Evolutionary conservation across 2,888 invertebrate genomes (phyloP).

Genomic region (Galerucella calmariensis): DNA sequence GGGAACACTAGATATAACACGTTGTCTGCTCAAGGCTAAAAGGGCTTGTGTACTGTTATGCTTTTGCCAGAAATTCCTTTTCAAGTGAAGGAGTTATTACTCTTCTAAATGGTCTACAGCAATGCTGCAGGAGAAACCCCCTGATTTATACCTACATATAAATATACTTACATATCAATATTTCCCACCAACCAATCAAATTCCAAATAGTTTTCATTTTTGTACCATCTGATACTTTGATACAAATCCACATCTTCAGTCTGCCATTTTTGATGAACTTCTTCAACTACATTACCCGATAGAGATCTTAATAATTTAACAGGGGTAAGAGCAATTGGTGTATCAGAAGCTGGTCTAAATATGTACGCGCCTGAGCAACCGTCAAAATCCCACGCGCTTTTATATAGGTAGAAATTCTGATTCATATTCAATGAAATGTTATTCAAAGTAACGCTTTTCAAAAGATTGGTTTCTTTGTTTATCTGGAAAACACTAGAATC

Average conservation of each 20-base stretch:
- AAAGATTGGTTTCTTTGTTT: slow-evolving; percentile 68
- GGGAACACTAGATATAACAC: no score
- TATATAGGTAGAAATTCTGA: slow-evolving; percentile 80
- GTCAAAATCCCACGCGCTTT: slow-evolving; percentile 67
- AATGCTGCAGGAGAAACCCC: no score
- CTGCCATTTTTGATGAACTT: slow-evolving; percentile 75
- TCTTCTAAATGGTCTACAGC: no score
- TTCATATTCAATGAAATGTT: slow-evolving; percentile 62
- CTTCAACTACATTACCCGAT: slow-evolving; percentile 58
- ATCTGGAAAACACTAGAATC: slow-evolving; percentile 64
- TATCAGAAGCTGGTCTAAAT: slow-evolving; percentile 62
- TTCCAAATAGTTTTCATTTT: slow-evolving; percentile 70
- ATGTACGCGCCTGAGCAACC: slow-evolving; percentile 94
- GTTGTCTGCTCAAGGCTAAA: no score
- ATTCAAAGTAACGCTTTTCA: slow-evolving; percentile 67
- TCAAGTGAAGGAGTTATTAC: no score
- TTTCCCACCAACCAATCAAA: slow-evolving; percentile 83
- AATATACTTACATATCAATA: slow-evolving; percentile 70
- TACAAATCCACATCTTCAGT: slow-evolving; percentile 79
- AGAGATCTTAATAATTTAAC: slow-evolving; percentile 16
- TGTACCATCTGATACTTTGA: slow-evolving; percentile 77
- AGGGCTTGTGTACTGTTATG: no score
- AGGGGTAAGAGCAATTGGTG: neutral
- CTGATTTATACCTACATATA: no score
- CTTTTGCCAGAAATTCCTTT: no score